Base-by-base conservation (phyloP, 37 sponge, comb jelly and placozoan species). In the Ianthella basta region DNA sequence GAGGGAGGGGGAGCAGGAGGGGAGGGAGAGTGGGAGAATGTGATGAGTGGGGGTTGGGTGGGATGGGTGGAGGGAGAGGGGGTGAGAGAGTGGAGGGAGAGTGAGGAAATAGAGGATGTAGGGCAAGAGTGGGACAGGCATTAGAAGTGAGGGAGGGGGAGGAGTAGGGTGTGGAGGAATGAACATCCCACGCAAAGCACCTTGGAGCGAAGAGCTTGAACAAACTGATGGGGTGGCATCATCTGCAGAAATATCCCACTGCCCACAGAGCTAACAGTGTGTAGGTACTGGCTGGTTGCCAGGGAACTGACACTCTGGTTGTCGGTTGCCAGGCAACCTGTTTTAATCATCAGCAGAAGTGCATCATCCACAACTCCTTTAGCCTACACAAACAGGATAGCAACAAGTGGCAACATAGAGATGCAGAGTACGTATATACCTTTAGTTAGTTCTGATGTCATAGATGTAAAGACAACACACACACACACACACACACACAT, bases 221-320 rank as follows among this genome's bases (percentile, higher is more conserved):
- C 81, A 78, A 93, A 87, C 16, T 80, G 85, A 16, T 81, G 36
- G n/a, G 90, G 82, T 23, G 87, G 85, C 83, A 93, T 85, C 78
- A 87, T 84, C 34, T 89, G 87, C 38, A 93, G 88, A 50, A 84
- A 79, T 30, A 87, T 44, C 4, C 94, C 92, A 82, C 86, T 72
- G 15, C 63, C 81, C 59, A 85, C 80, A 8, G 67, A 19, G 14
- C 59, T 60, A 40, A 92, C 72, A 40, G 66, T 41, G 14, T 74
- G 50, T 12, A 83, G 80, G 55, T 86, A 88, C 78, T 88, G 92
- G 38, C 84, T 82, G 40, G 78, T 86, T 77, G 89, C 80, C 21
- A 92, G 80, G 39, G 87, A 83, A 5, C 78, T 24, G 65, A 82
- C 83, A 4, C 80, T 41, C 65, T 74, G 32, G 72, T 82, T 59